A percentile compares a stretch with the other conserved stretches of the same genome.
Conservation (phyloP, 2,888 invertebrate species). For the Lochmaea crataegi region DNA sequence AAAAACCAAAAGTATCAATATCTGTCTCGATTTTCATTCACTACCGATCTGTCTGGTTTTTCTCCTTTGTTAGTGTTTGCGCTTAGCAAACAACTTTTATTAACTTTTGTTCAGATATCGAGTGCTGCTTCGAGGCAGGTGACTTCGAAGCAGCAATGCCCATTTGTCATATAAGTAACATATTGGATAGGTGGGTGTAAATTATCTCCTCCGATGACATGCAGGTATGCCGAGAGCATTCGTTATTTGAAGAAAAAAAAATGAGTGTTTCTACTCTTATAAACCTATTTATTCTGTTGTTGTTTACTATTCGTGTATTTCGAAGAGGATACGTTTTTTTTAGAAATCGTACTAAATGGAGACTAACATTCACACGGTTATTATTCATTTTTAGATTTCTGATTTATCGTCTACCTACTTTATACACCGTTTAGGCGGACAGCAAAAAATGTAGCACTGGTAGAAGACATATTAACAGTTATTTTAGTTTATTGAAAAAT, state of each 20-base stretch:
- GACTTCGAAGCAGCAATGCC: conserved; percentile 28
- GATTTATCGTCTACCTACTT: conserved; percentile 13
- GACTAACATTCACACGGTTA: conserved; percentile 5
- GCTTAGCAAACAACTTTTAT: conserved; percentile 47
- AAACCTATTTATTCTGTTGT: conserved; percentile 11
- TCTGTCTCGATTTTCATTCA: conserved; percentile 23
- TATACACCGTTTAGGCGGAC: neutral
- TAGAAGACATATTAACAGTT: neutral
- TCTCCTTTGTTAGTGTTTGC: conserved; percentile 39
- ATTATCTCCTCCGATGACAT: conserved; percentile 44
- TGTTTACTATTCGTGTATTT: conserved; percentile 11
- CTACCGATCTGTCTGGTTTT: conserved; percentile 6
- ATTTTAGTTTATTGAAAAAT: neutral
- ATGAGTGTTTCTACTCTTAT: conserved; percentile 6
- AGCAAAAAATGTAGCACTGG: neutral
- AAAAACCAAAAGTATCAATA: conserved; percentile 21
- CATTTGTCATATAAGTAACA: conserved; percentile 45
- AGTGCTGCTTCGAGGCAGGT: conserved; percentile 28
- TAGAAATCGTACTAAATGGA: conserved; percentile 10
- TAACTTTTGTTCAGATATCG: conserved; percentile 42
- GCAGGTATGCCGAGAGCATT: conserved; percentile 39
- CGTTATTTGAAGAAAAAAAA: conserved; percentile 16
- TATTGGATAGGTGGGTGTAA: conserved; percentile 46
- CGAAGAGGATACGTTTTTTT: conserved; percentile 6
- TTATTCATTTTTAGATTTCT: conserved; percentile 5